A percentile compares a stretch with the other conserved stretches of the same genome.
Conservation (phyloP, 2,888 invertebrate species). For the Drosophila nr. medialis region DNA sequence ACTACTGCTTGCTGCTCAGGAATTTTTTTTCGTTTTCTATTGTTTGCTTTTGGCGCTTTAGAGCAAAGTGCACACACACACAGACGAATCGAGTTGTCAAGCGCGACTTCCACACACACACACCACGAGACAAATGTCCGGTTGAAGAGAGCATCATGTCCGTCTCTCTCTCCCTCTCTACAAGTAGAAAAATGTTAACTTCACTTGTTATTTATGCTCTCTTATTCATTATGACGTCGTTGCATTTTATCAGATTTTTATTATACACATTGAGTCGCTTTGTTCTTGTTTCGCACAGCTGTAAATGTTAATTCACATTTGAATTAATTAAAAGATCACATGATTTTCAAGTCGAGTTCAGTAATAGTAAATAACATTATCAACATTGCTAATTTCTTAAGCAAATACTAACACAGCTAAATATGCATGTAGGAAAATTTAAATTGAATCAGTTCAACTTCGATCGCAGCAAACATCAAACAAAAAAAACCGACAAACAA, state of each 20-base stretch:
- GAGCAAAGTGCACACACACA: slow-evolving; percentile 65
- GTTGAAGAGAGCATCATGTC: slow-evolving; percentile 13
- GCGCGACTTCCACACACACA: slow-evolving; percentile 49
- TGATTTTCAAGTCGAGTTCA: slow-evolving; percentile 26
- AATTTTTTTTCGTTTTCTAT: slow-evolving; percentile 46
- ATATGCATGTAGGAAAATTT: neutral
- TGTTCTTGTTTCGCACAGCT: slow-evolving; percentile 11
- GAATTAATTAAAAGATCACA: slow-evolving; percentile 49
- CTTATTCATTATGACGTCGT: slow-evolving; percentile 29
- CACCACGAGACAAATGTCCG: slow-evolving; percentile 27
- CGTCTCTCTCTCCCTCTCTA: slow-evolving; percentile 1
- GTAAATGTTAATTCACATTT: slow-evolving; percentile 12
- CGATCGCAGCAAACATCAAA: slow-evolving; percentile 25
- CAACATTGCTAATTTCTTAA: slow-evolving; percentile 41
- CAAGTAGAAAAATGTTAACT: slow-evolving; percentile 45
- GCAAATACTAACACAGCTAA: slow-evolving; percentile 30
- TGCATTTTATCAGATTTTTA: slow-evolving; percentile 42
- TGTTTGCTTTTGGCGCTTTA: slow-evolving; percentile 58
- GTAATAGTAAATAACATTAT: neutral
- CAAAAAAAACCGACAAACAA: slow-evolving; percentile 14
- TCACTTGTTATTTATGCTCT: slow-evolving; percentile 40
- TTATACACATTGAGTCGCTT: slow-evolving; percentile 15
- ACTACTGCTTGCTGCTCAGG: slow-evolving; percentile 27
- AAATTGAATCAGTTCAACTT: neutral
- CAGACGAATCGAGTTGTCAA: slow-evolving; percentile 51